Conservation (phyloP, 1,140 invertebrate species). For the Ostrea edulis region DNA sequence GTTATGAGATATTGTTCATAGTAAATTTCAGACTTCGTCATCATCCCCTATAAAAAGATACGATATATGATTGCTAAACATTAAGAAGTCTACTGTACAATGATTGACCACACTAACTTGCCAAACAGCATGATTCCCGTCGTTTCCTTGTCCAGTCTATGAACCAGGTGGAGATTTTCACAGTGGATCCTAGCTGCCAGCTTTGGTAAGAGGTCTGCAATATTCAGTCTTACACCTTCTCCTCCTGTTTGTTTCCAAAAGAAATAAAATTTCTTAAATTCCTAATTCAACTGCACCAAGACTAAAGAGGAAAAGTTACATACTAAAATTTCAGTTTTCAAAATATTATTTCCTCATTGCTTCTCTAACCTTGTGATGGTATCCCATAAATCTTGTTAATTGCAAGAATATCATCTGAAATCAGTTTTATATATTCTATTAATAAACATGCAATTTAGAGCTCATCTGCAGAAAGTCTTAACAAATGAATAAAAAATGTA, state of each 20-base stretch:
- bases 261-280: not conserved
- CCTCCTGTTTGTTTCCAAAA: slow-evolving; percentile 60
- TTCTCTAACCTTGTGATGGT: slow-evolving; percentile 8
- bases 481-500: too few species aligned
- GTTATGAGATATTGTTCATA: too few species aligned
- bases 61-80: too few species aligned
- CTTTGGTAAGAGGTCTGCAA: slow-evolving; percentile 76
- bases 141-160: slow-evolving; percentile 82
- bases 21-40: too few species aligned
- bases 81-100: not conserved
- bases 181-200: slow-evolving; percentile 68
- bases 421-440: not conserved
- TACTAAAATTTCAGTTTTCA: too few species aligned
- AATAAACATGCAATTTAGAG: too few species aligned
- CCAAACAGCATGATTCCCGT: slow-evolving; percentile 80
- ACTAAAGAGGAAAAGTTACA: too few species aligned
- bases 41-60: too few species aligned
- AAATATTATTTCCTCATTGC: too few species aligned
- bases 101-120: slow-evolving; percentile 66
- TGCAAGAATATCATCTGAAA: slow-evolving; percentile 30
- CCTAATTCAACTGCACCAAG: too few species aligned
- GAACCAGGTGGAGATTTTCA: slow-evolving; percentile 79
- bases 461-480: too few species aligned
- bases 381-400: slow-evolving; percentile 26
- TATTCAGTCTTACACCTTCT: slow-evolving; percentile 73